A percentile compares a stretch with the other conserved stretches of the same genome.
Conservation (phyloP, 2,888 invertebrate genomes). For the Tetranychus truncatus region DNA sequence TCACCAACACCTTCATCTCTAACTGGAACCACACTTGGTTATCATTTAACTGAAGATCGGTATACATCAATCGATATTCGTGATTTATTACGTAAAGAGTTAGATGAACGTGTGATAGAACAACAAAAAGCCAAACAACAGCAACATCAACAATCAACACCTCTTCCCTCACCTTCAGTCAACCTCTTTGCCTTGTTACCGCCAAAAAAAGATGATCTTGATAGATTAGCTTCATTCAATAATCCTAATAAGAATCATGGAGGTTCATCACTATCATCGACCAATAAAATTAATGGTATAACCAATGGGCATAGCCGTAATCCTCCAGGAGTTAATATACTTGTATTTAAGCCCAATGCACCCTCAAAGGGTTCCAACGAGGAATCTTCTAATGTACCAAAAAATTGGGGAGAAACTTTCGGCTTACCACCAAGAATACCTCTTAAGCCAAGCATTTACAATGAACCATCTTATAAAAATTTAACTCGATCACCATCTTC, state of each 20-base stretch:
- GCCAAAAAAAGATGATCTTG: conserved; percentile 3
- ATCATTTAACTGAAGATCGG: neutral
- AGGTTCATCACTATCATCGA: neutral
- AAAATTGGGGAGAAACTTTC: neutral
- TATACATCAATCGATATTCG: neutral
- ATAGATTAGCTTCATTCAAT: neutral
- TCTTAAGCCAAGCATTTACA: neutral
- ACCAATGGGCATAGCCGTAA: conserved; percentile 11
- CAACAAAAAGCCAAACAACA: conserved; percentile 8
- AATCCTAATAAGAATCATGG: neutral
- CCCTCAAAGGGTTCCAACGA: neutral
- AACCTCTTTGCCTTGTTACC: conserved; percentile 7
- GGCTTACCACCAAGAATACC: conserved; percentile 2
- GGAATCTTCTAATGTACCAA: neutral
- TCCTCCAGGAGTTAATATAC: neutral
- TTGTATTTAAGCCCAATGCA: conserved; percentile 6
- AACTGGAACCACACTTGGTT: neutral
- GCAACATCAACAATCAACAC: neutral
- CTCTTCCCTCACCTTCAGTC: neutral
- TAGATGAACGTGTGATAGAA: conserved; percentile 8
- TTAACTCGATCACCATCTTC: neutral
- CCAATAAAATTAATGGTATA: neutral
- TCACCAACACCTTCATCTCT: conserved; percentile 6
- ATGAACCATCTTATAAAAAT: neutral
- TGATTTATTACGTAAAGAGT: conserved; percentile 9